Evolutionary conservation across 2,113 vertebrate species (phyloP).

Genomic region (Gymnarchus niloticus): DNA sequence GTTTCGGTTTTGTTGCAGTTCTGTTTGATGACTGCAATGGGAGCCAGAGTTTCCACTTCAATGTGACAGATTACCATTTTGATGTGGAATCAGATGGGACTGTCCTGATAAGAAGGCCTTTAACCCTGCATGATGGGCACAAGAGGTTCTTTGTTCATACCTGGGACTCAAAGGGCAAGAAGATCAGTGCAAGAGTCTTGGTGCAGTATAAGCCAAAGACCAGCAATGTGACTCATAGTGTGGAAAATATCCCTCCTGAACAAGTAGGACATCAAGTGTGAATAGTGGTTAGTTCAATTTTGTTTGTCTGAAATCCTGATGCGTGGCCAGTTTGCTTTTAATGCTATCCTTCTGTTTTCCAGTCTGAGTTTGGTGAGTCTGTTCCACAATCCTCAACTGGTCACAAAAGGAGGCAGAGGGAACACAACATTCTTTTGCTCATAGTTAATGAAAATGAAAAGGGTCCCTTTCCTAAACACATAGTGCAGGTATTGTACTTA

Average conservation of each 20-base stretch:
- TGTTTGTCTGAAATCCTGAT: neutral
- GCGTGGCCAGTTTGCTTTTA: neutral
- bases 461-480: slow-evolving; percentile 40
- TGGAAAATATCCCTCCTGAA: slow-evolving; percentile 15
- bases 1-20: slow-evolving; percentile 41
- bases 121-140: slow-evolving; percentile 46
- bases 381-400: slow-evolving; percentile 30
- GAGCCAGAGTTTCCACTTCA: slow-evolving; percentile 31
- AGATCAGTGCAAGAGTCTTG: slow-evolving; percentile 36
- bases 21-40: slow-evolving; percentile 48
- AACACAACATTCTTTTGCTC: slow-evolving; percentile 55
- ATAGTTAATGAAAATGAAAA: slow-evolving; percentile 33
- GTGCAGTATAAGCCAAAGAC: slow-evolving; percentile 29
- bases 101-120: slow-evolving; percentile 39
- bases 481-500: slow-evolving; percentile 45
- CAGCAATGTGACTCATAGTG: neutral
- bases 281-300: neutral
- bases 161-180: slow-evolving; percentile 45
- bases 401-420: slow-evolving; percentile 56
- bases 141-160: slow-evolving; percentile 42
- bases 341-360: neutral
- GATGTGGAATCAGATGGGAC: slow-evolving; percentile 42
- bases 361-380: slow-evolving; percentile 21
- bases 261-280: neutral
- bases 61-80: slow-evolving; percentile 42